Conservation (phyloP, 2,113 vertebrate genomes). For the Paradisaea rubra region DNA sequence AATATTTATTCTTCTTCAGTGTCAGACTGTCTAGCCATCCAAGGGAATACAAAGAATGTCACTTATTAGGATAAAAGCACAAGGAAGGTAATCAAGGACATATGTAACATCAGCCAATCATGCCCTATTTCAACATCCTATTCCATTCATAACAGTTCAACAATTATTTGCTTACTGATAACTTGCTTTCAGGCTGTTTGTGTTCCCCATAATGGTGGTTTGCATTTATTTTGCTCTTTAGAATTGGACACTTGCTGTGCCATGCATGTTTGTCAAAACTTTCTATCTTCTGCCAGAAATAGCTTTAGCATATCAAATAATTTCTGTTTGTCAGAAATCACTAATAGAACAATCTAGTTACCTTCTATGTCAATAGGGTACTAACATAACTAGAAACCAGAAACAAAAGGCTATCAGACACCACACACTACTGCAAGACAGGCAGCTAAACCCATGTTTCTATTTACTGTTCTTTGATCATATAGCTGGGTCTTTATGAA, state of each 20-base stretch:
- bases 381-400: conserved; percentile 30
- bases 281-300: conserved; percentile 80
- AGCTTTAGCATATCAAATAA: conserved; percentile 71
- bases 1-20: conserved; percentile 99
- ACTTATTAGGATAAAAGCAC: conserved; percentile 99
- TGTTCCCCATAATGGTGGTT: conserved; percentile 87
- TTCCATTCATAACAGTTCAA: conserved; percentile 91
- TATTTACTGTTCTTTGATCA: background rate
- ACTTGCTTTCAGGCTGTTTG: conserved; percentile 93
- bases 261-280: conserved; percentile 83
- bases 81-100: conserved; percentile 99
- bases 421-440: background rate
- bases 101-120: conserved; percentile 99
- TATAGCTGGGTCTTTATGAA: background rate
- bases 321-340: conserved; percentile 69
- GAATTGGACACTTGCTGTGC: conserved; percentile 86
- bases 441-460: background rate
- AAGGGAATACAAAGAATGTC: conserved; percentile 98
- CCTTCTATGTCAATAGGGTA: conserved; percentile 54
- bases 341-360: conserved; percentile 66
- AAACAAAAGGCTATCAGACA: conserved; percentile 42
- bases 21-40: conserved; percentile 99
- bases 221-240: conserved; percentile 98
- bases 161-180: conserved; percentile 94
- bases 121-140: conserved; percentile 84